Base-by-base conservation (phyloP, 1,140 invertebrate species). In the Solenopsis invicta region DNA sequence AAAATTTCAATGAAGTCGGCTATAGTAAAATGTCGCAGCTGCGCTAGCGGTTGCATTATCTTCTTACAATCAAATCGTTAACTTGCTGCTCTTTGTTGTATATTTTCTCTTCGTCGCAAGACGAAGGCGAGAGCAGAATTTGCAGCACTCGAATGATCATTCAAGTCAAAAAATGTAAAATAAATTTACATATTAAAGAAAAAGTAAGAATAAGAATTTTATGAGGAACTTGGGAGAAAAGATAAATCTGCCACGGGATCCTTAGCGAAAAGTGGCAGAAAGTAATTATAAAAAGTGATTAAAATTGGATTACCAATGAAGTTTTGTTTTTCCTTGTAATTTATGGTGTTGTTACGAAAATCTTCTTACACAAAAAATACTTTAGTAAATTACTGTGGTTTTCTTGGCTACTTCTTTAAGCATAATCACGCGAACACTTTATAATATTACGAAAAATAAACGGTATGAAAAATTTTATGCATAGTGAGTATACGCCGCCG, bases 1-100 rank as follows among this genome's bases (percentile, higher is more conserved):
- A 77, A 77, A 64, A 77, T 77, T 62, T 77, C 41, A 37, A 10
- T 52, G 18, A 76, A 29, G 56, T 62, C 9, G 18, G 4, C 13
- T 10, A 62, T 41, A 77, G 48, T 77, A 77, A 77, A 77, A 77
- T 37, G 8, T 48, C 10, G 13, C 9, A 34, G 4, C 24, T 21
- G 8, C 24, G 8, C 24, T 74, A 16, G 18, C 34, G 10, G 16
- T 64, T 62, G 8, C 16, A 24, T 77, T 24, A 4, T 41, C 5
- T 24, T 29, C 48, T 29, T 41, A 41, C 4, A 41, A 29, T 29
- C 29, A 18, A 1, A 61, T 45, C 13, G 16, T 77, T 64, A 62
- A 62, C 16, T 66, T 45, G 29, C 12, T 24, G 37, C n/a, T 18
- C 8, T 9, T 66, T 41, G 10, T 45, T 1, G 41, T 41, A 21